phyloP scores from a whole-genome alignment of 92 coral and sea anemone genomes.

The Virgularia gustaviana region DNA sequence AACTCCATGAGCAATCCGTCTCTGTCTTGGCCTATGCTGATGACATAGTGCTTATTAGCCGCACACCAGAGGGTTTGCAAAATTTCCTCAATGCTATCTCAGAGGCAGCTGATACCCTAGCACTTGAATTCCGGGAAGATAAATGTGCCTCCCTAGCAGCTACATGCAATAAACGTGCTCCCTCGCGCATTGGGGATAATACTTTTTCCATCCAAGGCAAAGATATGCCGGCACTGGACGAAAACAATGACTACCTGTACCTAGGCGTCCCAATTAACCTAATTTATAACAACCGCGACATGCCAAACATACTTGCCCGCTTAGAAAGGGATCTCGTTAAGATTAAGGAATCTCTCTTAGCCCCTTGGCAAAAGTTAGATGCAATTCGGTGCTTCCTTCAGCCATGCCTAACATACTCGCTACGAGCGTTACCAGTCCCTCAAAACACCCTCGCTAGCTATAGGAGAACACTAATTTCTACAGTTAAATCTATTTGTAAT shows the following conservation, averaged over 20 bases:
- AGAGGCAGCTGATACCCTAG: neutral
- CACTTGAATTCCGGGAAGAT: neutral
- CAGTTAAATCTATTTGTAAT: neutral
- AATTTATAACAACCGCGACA: neutral
- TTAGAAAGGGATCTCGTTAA: neutral
- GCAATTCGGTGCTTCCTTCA: neutral
- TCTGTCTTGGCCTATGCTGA: neutral
- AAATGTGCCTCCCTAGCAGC: neutral
- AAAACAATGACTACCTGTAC: neutral
- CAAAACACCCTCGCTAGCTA: neutral
- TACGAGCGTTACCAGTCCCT: neutral
- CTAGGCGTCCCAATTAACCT: slow-evolving; percentile 1
- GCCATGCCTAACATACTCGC: slow-evolving; percentile 8
- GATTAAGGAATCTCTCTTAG: neutral
- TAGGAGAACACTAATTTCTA: neutral
- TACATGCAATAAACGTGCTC: neutral
- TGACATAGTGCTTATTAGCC: slow-evolving; percentile 4
- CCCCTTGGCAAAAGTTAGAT: slow-evolving; percentile 5
- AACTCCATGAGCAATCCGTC: neutral
- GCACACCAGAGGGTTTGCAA: neutral
- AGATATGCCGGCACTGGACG: neutral
- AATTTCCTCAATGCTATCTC: neutral
- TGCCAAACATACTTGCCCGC: neutral
- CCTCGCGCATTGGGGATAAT: neutral
- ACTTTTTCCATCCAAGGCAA: neutral